These are phyloP conservation scores for Tapera naevia DNA, from an alignment of 2,797 vertebrate species.

Conservation along the genomic window DNA sequence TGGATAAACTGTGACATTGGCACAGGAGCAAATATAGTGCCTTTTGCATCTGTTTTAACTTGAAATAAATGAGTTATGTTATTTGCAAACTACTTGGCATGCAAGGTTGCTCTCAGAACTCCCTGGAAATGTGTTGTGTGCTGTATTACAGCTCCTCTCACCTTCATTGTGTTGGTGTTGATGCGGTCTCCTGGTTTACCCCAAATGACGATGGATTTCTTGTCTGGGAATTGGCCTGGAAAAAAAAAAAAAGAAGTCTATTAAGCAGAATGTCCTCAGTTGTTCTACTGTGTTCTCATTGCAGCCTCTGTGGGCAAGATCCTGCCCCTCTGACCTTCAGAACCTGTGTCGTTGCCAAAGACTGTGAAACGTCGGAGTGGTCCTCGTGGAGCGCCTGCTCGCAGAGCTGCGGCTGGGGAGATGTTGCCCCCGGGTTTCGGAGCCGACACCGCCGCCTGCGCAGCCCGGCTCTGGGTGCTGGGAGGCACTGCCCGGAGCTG, in stretches of 20 bases:
- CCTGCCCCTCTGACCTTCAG: slow-evolving; percentile 81
- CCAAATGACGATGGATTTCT: background rate
- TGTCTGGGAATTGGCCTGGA: background rate
- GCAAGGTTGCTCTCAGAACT: background rate
- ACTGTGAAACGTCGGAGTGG: slow-evolving; percentile 88
- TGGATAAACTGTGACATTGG: background rate
- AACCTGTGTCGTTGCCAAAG: slow-evolving; percentile 87
- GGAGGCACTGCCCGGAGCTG: slow-evolving; percentile 82
- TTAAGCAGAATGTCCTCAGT: background rate
- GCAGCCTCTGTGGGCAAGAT: slow-evolving; percentile 87
- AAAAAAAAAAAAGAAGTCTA: no score
- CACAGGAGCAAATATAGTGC: background rate
- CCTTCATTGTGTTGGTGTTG: background rate
- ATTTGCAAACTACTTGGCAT: background rate
- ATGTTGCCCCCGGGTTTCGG: slow-evolving; percentile 84
- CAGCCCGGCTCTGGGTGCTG: slow-evolving; percentile 77
- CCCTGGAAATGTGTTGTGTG: background rate
- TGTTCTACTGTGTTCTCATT: slow-evolving; percentile 39
- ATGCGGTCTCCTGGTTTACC: background rate
- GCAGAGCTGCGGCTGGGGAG: slow-evolving; percentile 83
- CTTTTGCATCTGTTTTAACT: background rate
- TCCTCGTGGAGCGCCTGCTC: slow-evolving; percentile 89
- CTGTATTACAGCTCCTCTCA: background rate
- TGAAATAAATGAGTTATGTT: background rate
- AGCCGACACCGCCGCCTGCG: slow-evolving; percentile 81